phyloP scores from a whole-genome alignment of 2,797 vertebrate genomes.

The Champsocephalus gunnari region DNA sequence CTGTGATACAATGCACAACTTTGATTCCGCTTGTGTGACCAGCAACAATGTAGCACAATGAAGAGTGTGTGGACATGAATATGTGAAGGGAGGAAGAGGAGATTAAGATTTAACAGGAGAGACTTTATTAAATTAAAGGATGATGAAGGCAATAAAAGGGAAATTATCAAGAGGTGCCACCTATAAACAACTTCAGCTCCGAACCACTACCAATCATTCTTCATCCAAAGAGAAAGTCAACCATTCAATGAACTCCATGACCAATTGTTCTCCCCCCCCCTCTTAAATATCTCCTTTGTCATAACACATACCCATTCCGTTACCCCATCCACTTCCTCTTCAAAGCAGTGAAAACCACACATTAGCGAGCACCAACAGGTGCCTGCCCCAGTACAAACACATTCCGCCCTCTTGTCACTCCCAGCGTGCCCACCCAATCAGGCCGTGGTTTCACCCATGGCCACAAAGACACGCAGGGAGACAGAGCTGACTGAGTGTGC shows the following conservation, averaged over 20 bases:
- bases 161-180: slow-evolving; percentile 6
- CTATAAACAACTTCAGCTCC: slow-evolving; percentile 3
- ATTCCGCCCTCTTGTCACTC: slow-evolving; percentile 80
- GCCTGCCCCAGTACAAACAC: slow-evolving; percentile 78
- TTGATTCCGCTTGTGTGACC: not conserved
- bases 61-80: not conserved
- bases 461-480: slow-evolving; percentile 43
- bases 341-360: slow-evolving; percentile 65
- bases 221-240: slow-evolving; percentile 35
- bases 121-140: not conserved
- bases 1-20: not conserved
- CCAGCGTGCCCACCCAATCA: slow-evolving; percentile 72
- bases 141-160: slow-evolving; percentile 7
- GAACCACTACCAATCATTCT: slow-evolving; percentile 13
- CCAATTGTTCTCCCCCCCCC: slow-evolving; percentile 57
- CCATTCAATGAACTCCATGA: slow-evolving; percentile 25
- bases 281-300: slow-evolving; percentile 80
- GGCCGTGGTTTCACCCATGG: slow-evolving; percentile 50
- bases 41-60: not conserved
- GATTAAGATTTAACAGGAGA: not conserved
- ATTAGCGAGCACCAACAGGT: slow-evolving; percentile 85
- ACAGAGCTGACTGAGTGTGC: slow-evolving; percentile 24
- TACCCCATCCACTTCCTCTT: slow-evolving; percentile 50
- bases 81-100: not conserved
- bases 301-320: slow-evolving; percentile 56